Conservation (phyloP, 2,888 invertebrate genomes). For the Mesoligia furuncula region DNA sequence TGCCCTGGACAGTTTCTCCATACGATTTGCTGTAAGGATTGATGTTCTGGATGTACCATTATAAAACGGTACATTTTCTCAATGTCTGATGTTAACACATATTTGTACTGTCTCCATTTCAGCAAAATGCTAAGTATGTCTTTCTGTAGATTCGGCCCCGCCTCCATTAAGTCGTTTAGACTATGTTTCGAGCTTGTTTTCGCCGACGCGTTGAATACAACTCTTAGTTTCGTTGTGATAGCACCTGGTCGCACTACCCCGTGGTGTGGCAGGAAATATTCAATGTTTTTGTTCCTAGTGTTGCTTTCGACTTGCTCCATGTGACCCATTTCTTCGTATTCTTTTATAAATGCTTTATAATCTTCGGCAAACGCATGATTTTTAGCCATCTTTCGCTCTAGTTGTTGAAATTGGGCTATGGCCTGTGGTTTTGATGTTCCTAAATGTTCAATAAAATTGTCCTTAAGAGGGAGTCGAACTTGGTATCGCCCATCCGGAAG, state of each 20-base stretch:
- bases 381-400: conserved; percentile 2
- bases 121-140: conserved; percentile 1
- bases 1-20: not conserved
- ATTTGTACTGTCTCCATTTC: conserved; percentile 9
- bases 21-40: conserved; percentile 4
- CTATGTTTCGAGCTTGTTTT: conserved; percentile 1
- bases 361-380: not conserved
- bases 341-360: conserved; percentile 5
- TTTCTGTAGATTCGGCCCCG: conserved; percentile 4
- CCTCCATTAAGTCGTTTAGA: conserved; percentile 8
- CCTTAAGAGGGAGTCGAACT: too few relatives aligned
- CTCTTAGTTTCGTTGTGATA: not conserved
- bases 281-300: not conserved
- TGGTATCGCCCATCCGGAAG: too few relatives aligned
- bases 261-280: conserved; percentile 4
- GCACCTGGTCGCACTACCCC: not conserved
- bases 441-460: conserved; percentile 4
- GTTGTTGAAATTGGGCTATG: conserved; percentile 8
- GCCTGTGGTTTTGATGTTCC: conserved; percentile 4
- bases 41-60: conserved; percentile 2
- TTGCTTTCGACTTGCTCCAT: not conserved
- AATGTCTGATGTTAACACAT: not conserved
- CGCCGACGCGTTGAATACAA: not conserved
- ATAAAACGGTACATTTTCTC: conserved; percentile 5
- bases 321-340: conserved; percentile 16